A percentile compares a stretch with the other conserved stretches of the same genome.
Evolutionary conservation across 2,797 vertebrate species (phyloP).

Genomic region (Arremon aurantiirostris): DNA sequence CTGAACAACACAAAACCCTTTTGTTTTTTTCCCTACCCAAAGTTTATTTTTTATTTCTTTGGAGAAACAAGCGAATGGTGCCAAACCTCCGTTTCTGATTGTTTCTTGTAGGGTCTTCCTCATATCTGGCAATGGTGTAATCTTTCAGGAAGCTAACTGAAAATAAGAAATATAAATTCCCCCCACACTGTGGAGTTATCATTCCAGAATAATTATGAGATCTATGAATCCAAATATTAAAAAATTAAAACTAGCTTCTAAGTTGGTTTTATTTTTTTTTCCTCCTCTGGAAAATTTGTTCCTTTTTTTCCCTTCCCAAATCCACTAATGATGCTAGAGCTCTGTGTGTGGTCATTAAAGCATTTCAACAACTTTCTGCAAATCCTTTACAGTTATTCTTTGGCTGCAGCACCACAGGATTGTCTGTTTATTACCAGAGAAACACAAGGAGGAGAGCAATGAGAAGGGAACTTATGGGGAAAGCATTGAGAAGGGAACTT

Average conservation of each 20-base stretch:
- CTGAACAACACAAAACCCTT: neutral
- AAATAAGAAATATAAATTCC: neutral
- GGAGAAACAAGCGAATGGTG: neutral
- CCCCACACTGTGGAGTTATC: neutral
- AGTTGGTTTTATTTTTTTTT: fast-evolving
- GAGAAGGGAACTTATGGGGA: neutral
- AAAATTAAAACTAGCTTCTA: neutral
- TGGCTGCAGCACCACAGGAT: neutral
- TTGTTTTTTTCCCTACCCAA: neutral
- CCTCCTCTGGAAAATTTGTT: neutral
- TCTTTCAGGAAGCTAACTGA: neutral
- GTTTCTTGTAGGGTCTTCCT: constrained; percentile 1
- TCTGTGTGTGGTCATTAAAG: constrained; percentile 41
- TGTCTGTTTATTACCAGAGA: neutral
- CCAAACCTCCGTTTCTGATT: neutral
- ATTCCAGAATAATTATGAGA: neutral
- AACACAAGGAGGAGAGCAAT: neutral
- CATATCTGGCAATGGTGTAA: neutral
- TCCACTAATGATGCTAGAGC: neutral
- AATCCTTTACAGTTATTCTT: constrained; percentile 5
- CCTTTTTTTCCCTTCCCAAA: neutral
- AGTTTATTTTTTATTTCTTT: neutral
- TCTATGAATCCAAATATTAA: neutral
- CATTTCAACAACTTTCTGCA: constrained; percentile 20
- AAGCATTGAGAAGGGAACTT: neutral